Percentiles rank a stretch among this genome's conserved stretches.
Conservation (phyloP, 2,113 vertebrate species). For the Pteropus alecto region DNA sequence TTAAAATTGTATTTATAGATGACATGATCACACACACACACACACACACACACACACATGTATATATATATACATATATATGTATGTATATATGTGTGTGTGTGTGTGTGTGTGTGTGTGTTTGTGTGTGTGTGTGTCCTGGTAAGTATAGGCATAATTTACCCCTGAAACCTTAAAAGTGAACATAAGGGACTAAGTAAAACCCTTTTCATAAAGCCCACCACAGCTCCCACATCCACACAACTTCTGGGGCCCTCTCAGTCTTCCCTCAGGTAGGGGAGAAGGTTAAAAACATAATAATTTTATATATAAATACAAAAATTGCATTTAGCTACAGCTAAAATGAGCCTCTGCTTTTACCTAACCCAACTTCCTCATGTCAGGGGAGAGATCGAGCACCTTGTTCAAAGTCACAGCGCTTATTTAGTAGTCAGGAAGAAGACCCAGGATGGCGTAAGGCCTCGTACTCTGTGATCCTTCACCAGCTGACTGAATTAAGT, state of each 20-base stretch:
- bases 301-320: not conserved
- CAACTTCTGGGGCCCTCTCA: not conserved
- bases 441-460: not conserved
- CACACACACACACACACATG: no score
- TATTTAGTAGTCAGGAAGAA: not conserved
- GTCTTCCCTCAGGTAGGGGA: not conserved
- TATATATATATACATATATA: no score
- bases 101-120: no score
- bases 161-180: not conserved
- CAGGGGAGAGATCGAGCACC: not conserved
- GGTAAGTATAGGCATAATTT: not conserved
- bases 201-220: not conserved
- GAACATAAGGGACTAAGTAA: not conserved
- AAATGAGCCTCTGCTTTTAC: not conserved
- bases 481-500: not conserved
- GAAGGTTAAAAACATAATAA: not conserved
- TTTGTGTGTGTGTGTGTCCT: not conserved
- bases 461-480: not conserved
- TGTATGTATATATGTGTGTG: no score
- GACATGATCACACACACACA: no score
- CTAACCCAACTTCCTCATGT: not conserved
- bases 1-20: no score
- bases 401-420: not conserved
- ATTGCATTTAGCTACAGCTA: not conserved
- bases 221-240: not conserved